phyloP scores from a whole-genome alignment of 1,140 invertebrate genomes.

The Radopholus similis region DNA sequence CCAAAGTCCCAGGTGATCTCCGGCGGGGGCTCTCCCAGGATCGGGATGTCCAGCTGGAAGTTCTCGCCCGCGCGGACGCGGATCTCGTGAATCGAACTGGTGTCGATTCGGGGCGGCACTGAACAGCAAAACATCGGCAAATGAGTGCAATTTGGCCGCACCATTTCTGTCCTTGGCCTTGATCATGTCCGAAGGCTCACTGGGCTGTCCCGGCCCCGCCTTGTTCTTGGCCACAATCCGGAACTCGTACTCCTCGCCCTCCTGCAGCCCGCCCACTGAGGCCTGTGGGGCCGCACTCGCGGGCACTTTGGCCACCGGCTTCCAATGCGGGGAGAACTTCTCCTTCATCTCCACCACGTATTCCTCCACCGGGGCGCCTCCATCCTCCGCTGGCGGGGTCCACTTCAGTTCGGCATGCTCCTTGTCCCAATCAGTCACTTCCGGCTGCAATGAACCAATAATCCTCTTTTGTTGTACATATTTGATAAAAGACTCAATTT shows the following conservation, averaged over 20 bases:
- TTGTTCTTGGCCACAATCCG: constrained; percentile 84
- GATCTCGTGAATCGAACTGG: constrained; percentile 84
- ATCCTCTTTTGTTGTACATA: no score
- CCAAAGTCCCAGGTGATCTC: constrained; percentile 84
- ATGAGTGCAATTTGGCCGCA: constrained; percentile 59
- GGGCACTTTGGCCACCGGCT: constrained; percentile 80
- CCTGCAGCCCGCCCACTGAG: constrained; percentile 80
- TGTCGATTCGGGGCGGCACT: constrained; percentile 83
- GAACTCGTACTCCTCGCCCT: constrained; percentile 85
- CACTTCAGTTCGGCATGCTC: constrained; percentile 85
- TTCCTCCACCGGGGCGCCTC: constrained; percentile 68
- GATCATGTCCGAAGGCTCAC: constrained; percentile 74
- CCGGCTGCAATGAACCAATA: constrained; percentile 66
- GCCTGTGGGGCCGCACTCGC: constrained; percentile 69
- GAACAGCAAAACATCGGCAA: constrained; percentile 1
- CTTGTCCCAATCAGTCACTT: constrained; percentile 85
- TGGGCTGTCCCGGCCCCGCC: constrained; percentile 79
- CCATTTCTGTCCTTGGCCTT: constrained; percentile 78
- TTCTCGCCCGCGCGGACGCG: constrained; percentile 84
- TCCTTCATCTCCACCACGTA: constrained; percentile 96
- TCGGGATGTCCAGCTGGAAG: constrained; percentile 88
- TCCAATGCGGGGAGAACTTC: constrained; percentile 83
- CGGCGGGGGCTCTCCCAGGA: constrained; percentile 86
- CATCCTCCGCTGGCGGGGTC: constrained; percentile 71
- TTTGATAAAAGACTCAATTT: no score